Conservation (phyloP, 1,140 invertebrate species). For the Drosophila asahinai region DNA sequence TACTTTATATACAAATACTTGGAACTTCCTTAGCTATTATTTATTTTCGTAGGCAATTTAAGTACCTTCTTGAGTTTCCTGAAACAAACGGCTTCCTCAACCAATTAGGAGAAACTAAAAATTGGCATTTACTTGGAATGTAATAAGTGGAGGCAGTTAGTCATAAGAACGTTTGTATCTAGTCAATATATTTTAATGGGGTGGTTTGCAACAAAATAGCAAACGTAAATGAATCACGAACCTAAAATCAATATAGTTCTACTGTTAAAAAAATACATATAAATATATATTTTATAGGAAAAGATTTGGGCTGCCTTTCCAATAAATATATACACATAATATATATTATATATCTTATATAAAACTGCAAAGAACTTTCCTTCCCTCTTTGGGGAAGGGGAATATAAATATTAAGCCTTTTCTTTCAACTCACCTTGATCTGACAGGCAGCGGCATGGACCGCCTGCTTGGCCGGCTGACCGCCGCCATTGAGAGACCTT, state of each 20-base stretch:
- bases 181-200: neutral
- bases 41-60: neutral
- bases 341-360: neutral
- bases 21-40: neutral
- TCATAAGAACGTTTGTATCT: neutral
- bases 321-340: no score
- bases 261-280: neutral
- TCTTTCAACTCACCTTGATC: constrained; percentile 90
- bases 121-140: no score
- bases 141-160: neutral
- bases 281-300: neutral
- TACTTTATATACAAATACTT: neutral
- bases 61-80: neutral
- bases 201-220: neutral
- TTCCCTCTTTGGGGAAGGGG: no score
- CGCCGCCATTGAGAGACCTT: constrained; percentile 35
- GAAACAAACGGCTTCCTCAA: neutral
- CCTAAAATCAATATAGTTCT: neutral
- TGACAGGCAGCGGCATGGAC: constrained; percentile 97
- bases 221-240: neutral
- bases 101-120: neutral
- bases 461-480: constrained; percentile 84
- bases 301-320: no score
- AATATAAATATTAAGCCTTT: no score
- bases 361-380: neutral